Conservation (phyloP, 2,113 vertebrate genomes). For the Dicaeum eximium region DNA sequence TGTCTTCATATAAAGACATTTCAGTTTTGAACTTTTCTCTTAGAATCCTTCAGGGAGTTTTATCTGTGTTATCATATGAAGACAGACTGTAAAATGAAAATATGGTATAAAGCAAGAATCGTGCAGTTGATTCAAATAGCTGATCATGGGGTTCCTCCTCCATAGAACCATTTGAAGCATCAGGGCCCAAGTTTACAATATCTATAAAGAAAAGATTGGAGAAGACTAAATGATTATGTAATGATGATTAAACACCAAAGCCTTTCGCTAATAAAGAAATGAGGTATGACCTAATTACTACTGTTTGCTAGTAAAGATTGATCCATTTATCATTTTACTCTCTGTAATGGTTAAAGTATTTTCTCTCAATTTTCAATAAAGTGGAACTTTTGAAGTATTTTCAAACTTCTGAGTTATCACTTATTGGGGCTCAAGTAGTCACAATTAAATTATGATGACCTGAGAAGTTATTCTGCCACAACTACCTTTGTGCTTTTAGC, state of each 20-base stretch:
- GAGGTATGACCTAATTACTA: constrained; percentile 72
- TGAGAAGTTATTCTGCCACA: neutral
- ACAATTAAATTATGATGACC: neutral
- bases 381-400: constrained; percentile 34
- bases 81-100: neutral
- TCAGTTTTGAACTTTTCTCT: constrained; percentile 8
- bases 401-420: neutral
- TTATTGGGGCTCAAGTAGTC: neutral
- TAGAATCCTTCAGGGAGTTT: neutral
- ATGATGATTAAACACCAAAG: constrained; percentile 72
- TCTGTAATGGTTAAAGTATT: constrained; percentile 29
- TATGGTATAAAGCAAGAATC: neutral
- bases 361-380: constrained; percentile 24
- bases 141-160: neutral
- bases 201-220: constrained; percentile 1
- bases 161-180: neutral
- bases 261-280: constrained; percentile 70
- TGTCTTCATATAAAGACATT: constrained; percentile 1
- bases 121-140: neutral
- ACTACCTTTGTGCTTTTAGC: neutral
- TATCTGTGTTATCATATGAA: neutral
- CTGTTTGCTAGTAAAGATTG: constrained; percentile 66
- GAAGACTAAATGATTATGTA: constrained; percentile 63
- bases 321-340: constrained; percentile 72
- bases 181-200: neutral